These are phyloP conservation scores for Micromys minutus DNA, from an alignment of 2,113 vertebrate species.

Conservation along the genomic window DNA sequence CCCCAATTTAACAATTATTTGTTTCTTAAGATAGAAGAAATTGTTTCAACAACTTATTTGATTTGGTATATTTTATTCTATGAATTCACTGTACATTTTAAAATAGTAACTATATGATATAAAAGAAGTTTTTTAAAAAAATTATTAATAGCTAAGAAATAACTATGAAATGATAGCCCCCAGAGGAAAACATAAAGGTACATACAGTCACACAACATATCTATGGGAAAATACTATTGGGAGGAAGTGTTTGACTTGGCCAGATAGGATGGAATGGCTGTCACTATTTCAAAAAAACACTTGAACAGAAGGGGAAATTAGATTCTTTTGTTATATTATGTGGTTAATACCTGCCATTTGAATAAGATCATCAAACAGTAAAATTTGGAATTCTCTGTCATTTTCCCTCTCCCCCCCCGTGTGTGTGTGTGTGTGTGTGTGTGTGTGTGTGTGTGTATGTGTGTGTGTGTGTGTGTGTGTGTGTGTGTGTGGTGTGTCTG, in stretches of 20 bases:
- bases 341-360: neutral
- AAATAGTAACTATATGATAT: neutral
- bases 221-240: neutral
- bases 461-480: neutral
- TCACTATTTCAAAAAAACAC: neutral
- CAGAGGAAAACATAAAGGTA: neutral
- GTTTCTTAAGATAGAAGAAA: neutral
- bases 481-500: no score
- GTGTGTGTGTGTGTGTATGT: neutral
- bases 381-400: neutral
- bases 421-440: neutral
- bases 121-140: constrained; percentile 51
- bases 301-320: neutral
- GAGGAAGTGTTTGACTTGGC: neutral
- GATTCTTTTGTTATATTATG: neutral
- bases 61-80: neutral
- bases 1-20: neutral
- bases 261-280: neutral
- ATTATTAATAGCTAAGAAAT: constrained; percentile 39
- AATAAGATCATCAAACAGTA: neutral
- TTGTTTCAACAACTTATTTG: neutral
- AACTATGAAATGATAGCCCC: neutral
- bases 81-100: constrained; percentile 13
- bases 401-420: no score
- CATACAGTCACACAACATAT: neutral